Base-by-base conservation (phyloP, 2,113 vertebrate species). In the Larimichthys crocea region DNA sequence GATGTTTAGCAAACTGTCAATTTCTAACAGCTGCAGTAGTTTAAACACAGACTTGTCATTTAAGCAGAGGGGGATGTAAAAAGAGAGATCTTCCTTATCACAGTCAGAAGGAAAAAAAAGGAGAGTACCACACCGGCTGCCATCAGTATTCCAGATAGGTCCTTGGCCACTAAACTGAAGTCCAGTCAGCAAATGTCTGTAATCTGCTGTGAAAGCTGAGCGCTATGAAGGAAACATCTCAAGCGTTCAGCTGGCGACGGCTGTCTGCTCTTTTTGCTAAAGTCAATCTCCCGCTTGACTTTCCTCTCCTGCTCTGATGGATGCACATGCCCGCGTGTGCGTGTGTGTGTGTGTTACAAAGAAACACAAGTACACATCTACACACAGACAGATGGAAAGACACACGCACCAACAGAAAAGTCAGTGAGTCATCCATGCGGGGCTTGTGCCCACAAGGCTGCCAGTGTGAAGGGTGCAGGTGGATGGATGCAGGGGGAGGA, bases 251-350 rank as follows among this genome's bases (percentile, higher is more conserved):
- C 75, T 53, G 78, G 79, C 40, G 73, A 84, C 61, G 66, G 56
- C 79, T 80, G 79, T 83, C 86, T 90, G 88, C 90, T 86, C 85
- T 63, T 86, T 79, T 80, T 63, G 87, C 90, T 74, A 67, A 89
- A 92, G 91, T 92, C 88, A 88, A 86, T 92, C 88, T 88, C 90
- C 87, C 68, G 83, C 89, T 91, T 88, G 84, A 91, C 86, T 91
- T 80, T 82, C 84, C 48, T 75, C 88, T 80, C 59, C 81, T 83
- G 70, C 88, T 71, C 81, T 75, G 78, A 70, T 79, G 69, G 70
- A 60, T 80, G n/a, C 40, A 14, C 42, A 64, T 17, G 48, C 26
- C 67, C 26, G 66, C 65, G 52, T 14, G 22, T 44, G 14, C 44
- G 55, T 73, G 79, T 72, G 53, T 15, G 73, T 20, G 35, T 57